phyloP scores from a whole-genome alignment of 2,888 invertebrate genomes.

The Byasa hedistus region DNA sequence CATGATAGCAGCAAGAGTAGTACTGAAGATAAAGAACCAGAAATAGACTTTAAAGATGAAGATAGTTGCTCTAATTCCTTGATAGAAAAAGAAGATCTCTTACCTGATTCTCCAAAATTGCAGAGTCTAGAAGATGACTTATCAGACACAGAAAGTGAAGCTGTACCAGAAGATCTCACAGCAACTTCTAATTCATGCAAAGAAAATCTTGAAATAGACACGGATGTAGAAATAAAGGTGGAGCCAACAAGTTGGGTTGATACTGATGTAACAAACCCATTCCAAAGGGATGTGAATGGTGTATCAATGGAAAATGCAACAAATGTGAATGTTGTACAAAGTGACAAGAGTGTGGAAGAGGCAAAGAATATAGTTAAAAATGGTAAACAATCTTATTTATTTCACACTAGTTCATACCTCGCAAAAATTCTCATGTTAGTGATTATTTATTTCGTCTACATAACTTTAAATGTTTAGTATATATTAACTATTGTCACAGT shows the following conservation, averaged over 20 bases:
- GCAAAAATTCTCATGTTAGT: no score
- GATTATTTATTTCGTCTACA: no score
- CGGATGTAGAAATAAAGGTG: conserved; percentile 43
- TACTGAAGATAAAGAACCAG: conserved; percentile 13
- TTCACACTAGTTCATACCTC: no score
- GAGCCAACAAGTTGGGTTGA: conserved; percentile 46
- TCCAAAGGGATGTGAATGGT: conserved; percentile 53
- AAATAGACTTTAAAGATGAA: conserved; percentile 27
- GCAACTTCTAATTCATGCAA: conserved; percentile 30
- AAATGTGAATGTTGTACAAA: conserved; percentile 44
- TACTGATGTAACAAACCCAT: conserved; percentile 47
- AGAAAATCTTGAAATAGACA: conserved; percentile 26
- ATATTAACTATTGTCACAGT: no score
- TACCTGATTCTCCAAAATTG: not conserved
- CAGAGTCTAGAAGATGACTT: conserved; percentile 5
- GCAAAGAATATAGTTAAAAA: conserved; percentile 48
- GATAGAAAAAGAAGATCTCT: conserved; percentile 3
- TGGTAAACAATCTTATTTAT: conserved; percentile 46
- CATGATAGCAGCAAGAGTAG: conserved; percentile 15
- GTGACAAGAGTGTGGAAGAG: conserved; percentile 48
- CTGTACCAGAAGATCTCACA: conserved; percentile 25
- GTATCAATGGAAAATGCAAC: conserved; percentile 40
- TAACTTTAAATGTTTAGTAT: no score
- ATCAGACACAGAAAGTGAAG: conserved; percentile 33
- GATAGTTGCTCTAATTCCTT: conserved; percentile 20